A percentile compares a stretch with the other conserved stretches of the same genome.
Evolutionary conservation across 2,888 invertebrate genomes (phyloP).

Genomic region (Spodoptera exigua): DNA sequence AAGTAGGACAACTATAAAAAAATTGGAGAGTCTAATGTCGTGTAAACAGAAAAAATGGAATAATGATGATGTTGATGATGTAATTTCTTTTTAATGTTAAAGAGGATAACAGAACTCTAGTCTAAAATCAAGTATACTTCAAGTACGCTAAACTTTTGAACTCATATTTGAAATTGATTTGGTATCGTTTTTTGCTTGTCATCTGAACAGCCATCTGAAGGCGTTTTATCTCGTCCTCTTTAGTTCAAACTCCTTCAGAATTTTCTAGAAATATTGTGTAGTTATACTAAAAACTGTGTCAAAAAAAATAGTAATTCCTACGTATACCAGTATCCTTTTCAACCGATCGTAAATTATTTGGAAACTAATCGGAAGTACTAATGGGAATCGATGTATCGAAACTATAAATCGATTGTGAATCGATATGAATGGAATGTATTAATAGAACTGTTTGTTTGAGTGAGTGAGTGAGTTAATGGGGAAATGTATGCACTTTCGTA

Average conservation of each 20-base stretch:
- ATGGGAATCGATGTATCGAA: conserved; percentile 51
- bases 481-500: conserved; percentile 47
- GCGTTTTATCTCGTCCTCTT: too few species aligned
- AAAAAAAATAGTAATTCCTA: conserved; percentile 42
- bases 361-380: conserved; percentile 50
- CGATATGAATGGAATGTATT: conserved; percentile 62
- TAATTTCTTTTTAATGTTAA: too few species aligned
- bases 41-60: too few species aligned
- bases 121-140: too few species aligned
- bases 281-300: conserved; percentile 42
- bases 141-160: too few species aligned
- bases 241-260: conserved; percentile 4
- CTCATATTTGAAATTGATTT: too few species aligned
- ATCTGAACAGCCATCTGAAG: too few species aligned
- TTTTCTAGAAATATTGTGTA: conserved; percentile 31
- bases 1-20: too few species aligned
- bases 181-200: too few species aligned
- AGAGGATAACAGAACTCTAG: too few species aligned
- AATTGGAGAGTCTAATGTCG: too few species aligned
- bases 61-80: too few species aligned
- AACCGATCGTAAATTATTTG: conserved; percentile 35
- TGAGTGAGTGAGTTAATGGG: conserved; percentile 56
- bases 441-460: conserved; percentile 46
- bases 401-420: conserved; percentile 49
- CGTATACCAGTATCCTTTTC: conserved; percentile 21